Conservation (phyloP, 1,140 invertebrate genomes). For the Eupristina koningsbergeri region DNA sequence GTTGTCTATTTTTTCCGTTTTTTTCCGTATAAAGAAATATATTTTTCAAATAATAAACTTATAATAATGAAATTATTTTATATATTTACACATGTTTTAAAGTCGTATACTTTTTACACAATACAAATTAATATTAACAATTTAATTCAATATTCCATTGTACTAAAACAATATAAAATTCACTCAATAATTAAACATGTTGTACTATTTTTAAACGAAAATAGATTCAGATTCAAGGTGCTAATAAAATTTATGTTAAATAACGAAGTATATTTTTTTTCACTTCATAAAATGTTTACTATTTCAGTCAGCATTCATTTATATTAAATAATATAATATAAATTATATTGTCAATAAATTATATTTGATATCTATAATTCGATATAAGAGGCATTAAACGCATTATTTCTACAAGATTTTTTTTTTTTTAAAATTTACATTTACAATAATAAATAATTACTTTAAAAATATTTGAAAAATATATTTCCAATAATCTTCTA, state of each 20-base stretch:
- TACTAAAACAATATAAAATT: conserved; percentile 21
- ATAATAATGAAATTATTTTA: conserved; percentile 43
- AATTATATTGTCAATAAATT: conserved; percentile 48
- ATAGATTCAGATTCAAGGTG: conserved; percentile 40
- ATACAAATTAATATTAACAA: conserved; percentile 46
- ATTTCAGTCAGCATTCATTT: conserved; percentile 33
- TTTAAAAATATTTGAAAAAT: conserved; percentile 51
- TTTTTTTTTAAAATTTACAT: conserved; percentile 41
- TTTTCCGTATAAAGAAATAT: conserved; percentile 41
- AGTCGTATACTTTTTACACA: conserved; percentile 30
- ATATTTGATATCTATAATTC: conserved; percentile 47
- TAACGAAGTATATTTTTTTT: conserved; percentile 35
- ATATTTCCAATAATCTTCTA: conserved; percentile 45
- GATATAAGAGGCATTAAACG: conserved; percentile 32
- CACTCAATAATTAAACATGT: conserved; percentile 15
- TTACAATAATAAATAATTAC: conserved; percentile 49
- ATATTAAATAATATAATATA: conserved; percentile 42
- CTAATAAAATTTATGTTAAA: conserved; percentile 34
- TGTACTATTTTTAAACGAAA: conserved; percentile 1
- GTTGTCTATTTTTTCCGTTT: conserved; percentile 20
- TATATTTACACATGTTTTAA: conserved; percentile 39
- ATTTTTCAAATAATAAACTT: conserved; percentile 52
- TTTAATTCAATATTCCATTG: conserved; percentile 30
- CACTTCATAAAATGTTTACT: conserved; percentile 23
- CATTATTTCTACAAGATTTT: conserved; percentile 35